These are phyloP conservation scores for Aporophyla lueneburgensis DNA, from an alignment of 2,888 invertebrate species.

Conservation along the genomic window DNA sequence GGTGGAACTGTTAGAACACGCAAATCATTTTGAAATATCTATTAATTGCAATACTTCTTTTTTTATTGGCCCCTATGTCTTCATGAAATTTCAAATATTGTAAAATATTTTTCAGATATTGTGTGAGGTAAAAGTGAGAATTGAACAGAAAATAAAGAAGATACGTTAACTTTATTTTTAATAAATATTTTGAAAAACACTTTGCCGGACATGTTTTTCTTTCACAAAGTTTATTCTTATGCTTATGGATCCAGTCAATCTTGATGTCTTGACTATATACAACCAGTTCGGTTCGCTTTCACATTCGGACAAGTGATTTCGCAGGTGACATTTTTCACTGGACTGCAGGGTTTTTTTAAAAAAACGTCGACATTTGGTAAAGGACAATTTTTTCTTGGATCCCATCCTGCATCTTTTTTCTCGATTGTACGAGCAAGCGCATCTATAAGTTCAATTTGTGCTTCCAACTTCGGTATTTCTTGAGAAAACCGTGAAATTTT, in stretches of 20 bases:
- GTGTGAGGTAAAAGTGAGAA: slow-evolving; percentile 46
- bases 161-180: slow-evolving; percentile 46
- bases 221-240: slow-evolving; percentile 26
- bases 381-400: slow-evolving; percentile 69
- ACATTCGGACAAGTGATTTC: slow-evolving; percentile 50
- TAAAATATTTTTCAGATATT: slow-evolving; percentile 55
- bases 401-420: slow-evolving; percentile 71
- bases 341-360: slow-evolving; percentile 61
- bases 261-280: slow-evolving; percentile 16
- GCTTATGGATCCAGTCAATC: slow-evolving; percentile 64
- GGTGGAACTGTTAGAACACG: background rate
- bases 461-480: slow-evolving; percentile 83
- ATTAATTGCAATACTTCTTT: background rate
- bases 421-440: slow-evolving; percentile 76
- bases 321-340: slow-evolving; percentile 55
- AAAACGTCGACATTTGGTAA: slow-evolving; percentile 75
- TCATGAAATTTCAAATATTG: slow-evolving; percentile 24
- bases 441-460: slow-evolving; percentile 82
- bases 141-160: slow-evolving; percentile 33
- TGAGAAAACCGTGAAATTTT: slow-evolving; percentile 77
- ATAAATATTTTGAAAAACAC: slow-evolving; percentile 52
- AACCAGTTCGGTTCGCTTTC: background rate
- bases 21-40: background rate
- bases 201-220: slow-evolving; percentile 59
- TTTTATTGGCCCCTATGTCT: background rate